Base-by-base conservation (phyloP, 2,888 invertebrate genomes). In the Cyaniris semiargus region DNA sequence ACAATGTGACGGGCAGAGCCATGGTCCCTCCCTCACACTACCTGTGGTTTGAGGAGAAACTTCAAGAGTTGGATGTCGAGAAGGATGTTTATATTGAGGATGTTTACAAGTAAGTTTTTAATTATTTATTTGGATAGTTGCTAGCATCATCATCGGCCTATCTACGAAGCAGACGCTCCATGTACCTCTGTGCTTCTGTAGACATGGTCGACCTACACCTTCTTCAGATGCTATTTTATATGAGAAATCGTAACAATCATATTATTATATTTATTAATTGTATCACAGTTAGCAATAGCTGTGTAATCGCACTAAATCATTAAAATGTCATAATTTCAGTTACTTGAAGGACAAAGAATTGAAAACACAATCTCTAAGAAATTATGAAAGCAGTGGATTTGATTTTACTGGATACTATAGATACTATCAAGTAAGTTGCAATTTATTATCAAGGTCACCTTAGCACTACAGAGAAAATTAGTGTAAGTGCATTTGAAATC, bases 1-100 rank as follows among this genome's bases (percentile, higher is more conserved):
- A 89, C 79, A 83, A 83, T 0, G 81, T 87, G 0, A 77, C 82
- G 1, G 92, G 92, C 1, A 83, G 83, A 76, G 92, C 86, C 1
- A 89, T 92, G 89, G 88, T 92, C 0, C 89, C 90, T 0, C 88
- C 89, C 10, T 85, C 87, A 0, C 86, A 88, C 70, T 80, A 85
- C 13, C 80, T 82, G 5, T 90, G 89, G 89, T 92, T 92, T 79
- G 92, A 93, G 79, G 86, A 86, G 10, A 83, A 81, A 56, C 80
- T 93, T 0, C 70, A 79, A 8, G 82, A 86, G 18, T 56, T 91
- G 5, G 83, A 80, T 0, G 79, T 93, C 2, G 80, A 83, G 0
- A 87, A 74, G 23, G 82, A 88, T 70, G 78, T 92, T 13, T 80
- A 78, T 3, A 84, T 89, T 75, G 85, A 88, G 74, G 89, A 93